Evolutionary conservation across 2,888 invertebrate genomes (phyloP).

Genomic region (Acronicta psi): DNA sequence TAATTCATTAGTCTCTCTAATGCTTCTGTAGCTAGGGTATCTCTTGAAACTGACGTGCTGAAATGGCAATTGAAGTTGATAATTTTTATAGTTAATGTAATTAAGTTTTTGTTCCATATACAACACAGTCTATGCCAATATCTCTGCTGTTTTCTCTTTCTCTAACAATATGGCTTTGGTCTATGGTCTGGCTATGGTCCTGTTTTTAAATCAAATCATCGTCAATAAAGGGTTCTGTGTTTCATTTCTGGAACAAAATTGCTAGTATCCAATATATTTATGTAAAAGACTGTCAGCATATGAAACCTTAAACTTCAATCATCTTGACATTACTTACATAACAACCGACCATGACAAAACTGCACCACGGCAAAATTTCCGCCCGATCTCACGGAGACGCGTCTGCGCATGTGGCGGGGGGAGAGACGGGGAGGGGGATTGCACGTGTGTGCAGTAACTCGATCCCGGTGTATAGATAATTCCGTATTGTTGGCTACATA

Average conservation of each 20-base stretch:
- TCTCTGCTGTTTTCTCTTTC: too few species aligned
- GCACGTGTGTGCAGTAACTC: conserved; percentile 77
- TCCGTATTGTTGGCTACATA: conserved; percentile 68
- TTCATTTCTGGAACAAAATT: background rate
- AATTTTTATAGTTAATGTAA: too few species aligned
- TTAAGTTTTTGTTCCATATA: too few species aligned
- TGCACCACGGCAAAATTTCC: conserved; percentile 57
- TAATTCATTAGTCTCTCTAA: too few species aligned
- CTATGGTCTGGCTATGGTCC: too few species aligned
- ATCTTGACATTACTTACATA: conserved; percentile 59
- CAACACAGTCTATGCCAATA: too few species aligned
- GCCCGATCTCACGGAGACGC: conserved; percentile 53
- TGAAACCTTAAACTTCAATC: conserved; percentile 59
- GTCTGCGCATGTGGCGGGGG: conserved; percentile 46
- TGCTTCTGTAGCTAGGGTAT: too few species aligned
- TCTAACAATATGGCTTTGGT: too few species aligned
- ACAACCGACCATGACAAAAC: conserved; percentile 57
- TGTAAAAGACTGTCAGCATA: conserved; percentile 28
- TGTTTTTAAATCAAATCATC: background rate
- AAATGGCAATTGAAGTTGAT: too few species aligned
- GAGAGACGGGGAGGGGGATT: conserved; percentile 50
- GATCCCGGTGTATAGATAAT: conserved; percentile 73
- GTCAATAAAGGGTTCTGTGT: background rate
- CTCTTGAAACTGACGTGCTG: too few species aligned
- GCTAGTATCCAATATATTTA: conserved; percentile 8